Evolutionary conservation across 1,140 invertebrate species (phyloP).

Genomic region (Macrocentrus cingulum): DNA sequence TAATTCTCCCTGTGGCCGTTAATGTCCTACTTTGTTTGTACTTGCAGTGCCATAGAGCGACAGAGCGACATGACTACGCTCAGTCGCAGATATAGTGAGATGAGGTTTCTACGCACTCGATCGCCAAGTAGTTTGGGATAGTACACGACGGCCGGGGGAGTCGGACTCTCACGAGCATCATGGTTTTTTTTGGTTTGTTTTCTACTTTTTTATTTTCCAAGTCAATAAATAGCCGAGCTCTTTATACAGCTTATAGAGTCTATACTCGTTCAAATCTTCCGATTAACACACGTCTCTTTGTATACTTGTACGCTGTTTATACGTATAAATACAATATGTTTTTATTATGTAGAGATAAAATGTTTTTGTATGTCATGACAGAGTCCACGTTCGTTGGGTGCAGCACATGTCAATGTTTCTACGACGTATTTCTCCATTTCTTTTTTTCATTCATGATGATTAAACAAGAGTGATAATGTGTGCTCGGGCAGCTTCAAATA

Average conservation of each 20-base stretch:
- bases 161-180: conserved; percentile 3
- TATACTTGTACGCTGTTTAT: conserved; percentile 1
- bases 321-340: neutral
- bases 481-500: conserved; percentile 10
- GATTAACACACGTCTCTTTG: neutral
- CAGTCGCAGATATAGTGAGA: neutral
- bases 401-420: conserved; percentile 13
- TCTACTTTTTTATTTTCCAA: neutral
- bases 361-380: neutral
- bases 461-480: conserved; percentile 10
- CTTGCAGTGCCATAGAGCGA: conserved; percentile 38
- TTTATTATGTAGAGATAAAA: too few species aligned
- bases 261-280: conserved; percentile 18
- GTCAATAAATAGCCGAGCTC: conserved; percentile 9
- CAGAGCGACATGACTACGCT: neutral
- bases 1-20: conserved; percentile 39
- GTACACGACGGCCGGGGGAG: conserved; percentile 7
- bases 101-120: conserved; percentile 7
- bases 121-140: neutral
- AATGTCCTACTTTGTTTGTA: conserved; percentile 29
- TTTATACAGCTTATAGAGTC: conserved; percentile 4
- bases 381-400: neutral
- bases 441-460: conserved; percentile 26
- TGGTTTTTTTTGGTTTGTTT: conserved; percentile 9
- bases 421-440: conserved; percentile 2